Evolutionary conservation across 2,113 vertebrate genomes (phyloP).

Genomic region (Neolamprologus kungweensis): DNA sequence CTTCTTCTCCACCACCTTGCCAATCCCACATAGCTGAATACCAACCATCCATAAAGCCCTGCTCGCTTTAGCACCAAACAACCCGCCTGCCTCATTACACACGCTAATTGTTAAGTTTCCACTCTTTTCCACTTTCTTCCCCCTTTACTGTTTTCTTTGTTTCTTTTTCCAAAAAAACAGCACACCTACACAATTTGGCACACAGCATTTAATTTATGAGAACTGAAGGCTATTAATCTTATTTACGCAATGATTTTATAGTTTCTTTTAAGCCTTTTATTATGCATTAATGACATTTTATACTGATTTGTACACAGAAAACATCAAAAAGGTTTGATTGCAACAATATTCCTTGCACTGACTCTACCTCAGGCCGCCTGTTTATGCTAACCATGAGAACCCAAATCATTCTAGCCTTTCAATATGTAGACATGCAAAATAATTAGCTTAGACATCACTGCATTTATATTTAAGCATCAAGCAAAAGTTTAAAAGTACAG

Average conservation of each 20-base stretch:
- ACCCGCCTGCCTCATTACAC: constrained; percentile 50
- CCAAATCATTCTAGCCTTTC: background rate
- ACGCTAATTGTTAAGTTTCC: constrained; percentile 52
- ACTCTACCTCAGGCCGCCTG: background rate
- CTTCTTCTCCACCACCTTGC: background rate
- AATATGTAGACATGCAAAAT: background rate
- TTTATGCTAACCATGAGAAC: background rate
- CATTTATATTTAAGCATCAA: background rate
- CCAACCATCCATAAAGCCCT: constrained; percentile 38
- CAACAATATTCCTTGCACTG: background rate
- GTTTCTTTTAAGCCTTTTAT: background rate
- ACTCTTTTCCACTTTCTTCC: background rate
- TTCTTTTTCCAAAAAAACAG: background rate
- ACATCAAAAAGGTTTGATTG: background rate
- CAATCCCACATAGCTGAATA: constrained; percentile 39
- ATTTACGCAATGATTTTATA: background rate
- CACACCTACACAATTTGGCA: background rate
- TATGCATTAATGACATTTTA: background rate
- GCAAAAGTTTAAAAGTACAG: background rate
- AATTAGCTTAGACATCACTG: background rate
- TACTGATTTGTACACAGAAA: background rate
- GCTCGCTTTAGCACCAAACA: constrained; percentile 49
- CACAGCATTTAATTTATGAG: background rate
- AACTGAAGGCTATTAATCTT: background rate
- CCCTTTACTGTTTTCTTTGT: background rate